Evolutionary conservation across 2,888 invertebrate species (phyloP).

Genomic region (Cantharis lateralis): DNA sequence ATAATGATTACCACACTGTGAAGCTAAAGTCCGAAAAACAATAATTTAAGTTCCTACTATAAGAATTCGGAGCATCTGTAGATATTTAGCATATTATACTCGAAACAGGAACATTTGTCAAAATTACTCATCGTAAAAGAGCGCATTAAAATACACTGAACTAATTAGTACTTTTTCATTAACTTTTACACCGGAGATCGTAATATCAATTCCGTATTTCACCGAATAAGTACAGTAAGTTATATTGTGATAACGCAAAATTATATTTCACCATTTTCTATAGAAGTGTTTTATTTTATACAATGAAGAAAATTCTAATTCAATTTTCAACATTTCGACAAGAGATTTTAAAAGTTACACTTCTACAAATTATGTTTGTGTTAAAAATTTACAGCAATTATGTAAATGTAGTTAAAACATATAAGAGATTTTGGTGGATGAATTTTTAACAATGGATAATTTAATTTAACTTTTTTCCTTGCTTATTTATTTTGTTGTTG

Average conservation of each 20-base stretch:
- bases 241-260: not conserved
- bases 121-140: no score
- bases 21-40: no score
- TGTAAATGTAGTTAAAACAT: constrained; percentile 4
- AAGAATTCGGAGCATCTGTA: no score
- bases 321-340: not conserved
- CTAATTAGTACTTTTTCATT: not conserved
- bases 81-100: no score
- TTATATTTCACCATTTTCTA: not conserved
- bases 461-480: constrained; percentile 1
- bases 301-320: not conserved
- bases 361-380: not conserved
- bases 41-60: no score
- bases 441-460: constrained; percentile 5
- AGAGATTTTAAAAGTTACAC: not conserved
- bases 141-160: not conserved
- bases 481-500: not conserved
- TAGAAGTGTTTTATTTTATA: not conserved
- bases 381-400: not conserved
- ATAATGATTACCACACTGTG: no score
- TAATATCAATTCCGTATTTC: not conserved
- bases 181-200: not conserved
- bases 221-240: not conserved
- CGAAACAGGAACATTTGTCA: no score
- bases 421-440: constrained; percentile 1